phyloP scores from a whole-genome alignment of 2,888 invertebrate species.

The Neoascia interrupta region DNA sequence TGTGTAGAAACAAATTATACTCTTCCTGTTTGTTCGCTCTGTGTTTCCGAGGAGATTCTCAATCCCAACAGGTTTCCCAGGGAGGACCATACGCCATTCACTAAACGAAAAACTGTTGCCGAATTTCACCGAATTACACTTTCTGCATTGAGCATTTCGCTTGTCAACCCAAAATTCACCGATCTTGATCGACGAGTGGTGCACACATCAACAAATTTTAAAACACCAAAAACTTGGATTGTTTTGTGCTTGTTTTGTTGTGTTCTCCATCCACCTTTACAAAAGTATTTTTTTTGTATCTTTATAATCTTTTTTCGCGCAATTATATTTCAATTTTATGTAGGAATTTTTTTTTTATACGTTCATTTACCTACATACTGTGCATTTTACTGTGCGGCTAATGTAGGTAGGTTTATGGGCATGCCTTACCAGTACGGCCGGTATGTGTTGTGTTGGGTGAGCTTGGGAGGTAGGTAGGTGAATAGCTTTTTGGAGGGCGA shows the following conservation, averaged over 20 bases:
- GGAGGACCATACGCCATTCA: slow-evolving; percentile 18
- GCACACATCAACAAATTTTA: background rate
- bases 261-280: slow-evolving; percentile 8
- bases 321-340: slow-evolving; percentile 39
- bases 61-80: slow-evolving; percentile 6
- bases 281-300: too few relatives aligned
- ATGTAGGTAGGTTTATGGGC: too few relatives aligned
- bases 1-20: slow-evolving; percentile 3
- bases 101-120: slow-evolving; percentile 9
- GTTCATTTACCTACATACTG: slow-evolving; percentile 44
- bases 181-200: slow-evolving; percentile 11
- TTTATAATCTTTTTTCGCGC: slow-evolving; percentile 20
- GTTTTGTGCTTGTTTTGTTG: slow-evolving; percentile 44
- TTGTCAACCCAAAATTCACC: background rate
- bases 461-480: slow-evolving; percentile 40
- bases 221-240: slow-evolving; percentile 40
- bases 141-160: slow-evolving; percentile 15
- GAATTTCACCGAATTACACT: background rate
- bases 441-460: slow-evolving; percentile 21
- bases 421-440: slow-evolving; percentile 7
- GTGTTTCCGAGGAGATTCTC: slow-evolving; percentile 1
- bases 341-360: slow-evolving; percentile 12
- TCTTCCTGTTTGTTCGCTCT: slow-evolving; percentile 20
- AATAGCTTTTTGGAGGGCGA: slow-evolving; percentile 49
- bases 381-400: slow-evolving; percentile 29